These are phyloP conservation scores for Ectemnius lituratus DNA, from an alignment of 2,888 invertebrate species.

Conservation along the genomic window DNA sequence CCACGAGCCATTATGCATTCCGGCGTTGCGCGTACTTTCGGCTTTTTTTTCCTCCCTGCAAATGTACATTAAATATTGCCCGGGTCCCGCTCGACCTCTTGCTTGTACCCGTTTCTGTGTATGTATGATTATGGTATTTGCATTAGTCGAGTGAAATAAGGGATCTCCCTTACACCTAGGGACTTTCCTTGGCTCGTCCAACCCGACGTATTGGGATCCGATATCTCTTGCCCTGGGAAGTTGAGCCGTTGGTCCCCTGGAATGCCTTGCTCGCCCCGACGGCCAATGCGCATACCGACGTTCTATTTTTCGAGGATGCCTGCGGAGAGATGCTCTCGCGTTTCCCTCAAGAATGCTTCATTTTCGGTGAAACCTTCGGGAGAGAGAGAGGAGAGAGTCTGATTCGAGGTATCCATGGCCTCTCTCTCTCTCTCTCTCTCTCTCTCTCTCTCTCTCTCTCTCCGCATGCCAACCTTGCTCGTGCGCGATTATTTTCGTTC, in stretches of 20 bases:
- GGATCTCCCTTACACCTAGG: too few species aligned
- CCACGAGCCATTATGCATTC: background rate
- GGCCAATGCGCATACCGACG: background rate
- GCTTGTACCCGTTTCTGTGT: background rate
- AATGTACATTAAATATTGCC: conserved; percentile 1
- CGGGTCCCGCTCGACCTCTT: background rate
- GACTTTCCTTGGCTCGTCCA: too few species aligned
- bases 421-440: conserved; percentile 6
- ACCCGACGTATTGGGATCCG: too few species aligned
- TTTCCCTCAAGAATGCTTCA: conserved; percentile 5
- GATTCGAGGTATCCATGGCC: background rate
- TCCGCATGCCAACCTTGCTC: conserved; percentile 24
- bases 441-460: conserved; percentile 3
- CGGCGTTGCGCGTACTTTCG: conserved; percentile 1
- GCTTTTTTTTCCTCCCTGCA: background rate
- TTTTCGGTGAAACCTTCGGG: conserved; percentile 6
- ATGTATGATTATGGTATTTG: background rate
- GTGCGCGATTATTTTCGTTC: conserved; percentile 39
- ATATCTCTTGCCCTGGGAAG: background rate
- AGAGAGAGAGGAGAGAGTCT: too few species aligned
- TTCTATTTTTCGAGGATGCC: conserved; percentile 11
- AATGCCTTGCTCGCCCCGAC: background rate
- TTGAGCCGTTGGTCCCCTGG: conserved; percentile 1
- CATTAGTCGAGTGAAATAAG: too few species aligned
- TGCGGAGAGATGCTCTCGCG: background rate